Evolutionary conservation across 2,113 vertebrate genomes (phyloP), one percentile per base, ranked within the genome.

Genomic region (Heloderma charlesbogerti): DNA sequence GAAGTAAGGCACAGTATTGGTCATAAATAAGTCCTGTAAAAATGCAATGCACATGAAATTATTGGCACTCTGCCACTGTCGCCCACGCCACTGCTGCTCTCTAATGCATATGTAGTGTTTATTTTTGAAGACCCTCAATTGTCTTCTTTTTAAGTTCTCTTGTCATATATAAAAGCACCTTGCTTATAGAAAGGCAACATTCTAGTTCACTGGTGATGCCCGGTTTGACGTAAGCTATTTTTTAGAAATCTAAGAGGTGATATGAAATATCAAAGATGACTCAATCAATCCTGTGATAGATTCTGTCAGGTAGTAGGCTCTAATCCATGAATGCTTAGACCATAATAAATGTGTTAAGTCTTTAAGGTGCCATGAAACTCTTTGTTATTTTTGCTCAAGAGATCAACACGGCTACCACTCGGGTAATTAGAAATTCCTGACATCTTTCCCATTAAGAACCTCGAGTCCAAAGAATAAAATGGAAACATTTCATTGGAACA

Each of bases 1-100:
- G 1, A 1, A 5, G 6, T 20, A 34, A 7, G 4, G 45, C 0
- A 25, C 0, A 60, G 31, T 60, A 43, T 16, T n/a, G 69, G 7
- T 22, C 4, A 48, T 29, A 86, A 91, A n/a, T 34, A 87, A 79
- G 25, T 25, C 71, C 54, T 83, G 7, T 3, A 92, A 84, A 90
- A 94, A 57, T 40, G 79, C 3, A 48, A 27, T 37, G 43, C 48
- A 57, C 51, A 63, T 13, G 12, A 88, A 93, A 87, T 77, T 34
- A 74, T 12, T 87, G 29, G 29, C 87, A 71, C 80, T 37, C 69
- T 20, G 57, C 86, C 54, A 60, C 57, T n/a, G n/a, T n/a, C n/a
- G n/a, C 57, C 12, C 16, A 16, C 57, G 3, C 60, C 60, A 63
- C 89, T 66, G 72, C 34, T 92, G 51, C 20, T 92, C 57, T 63